Evolutionary conservation across 2,797 vertebrate genomes (phyloP), one percentile per base, ranked within the genome.

Genomic region (Anabas testudineus): DNA sequence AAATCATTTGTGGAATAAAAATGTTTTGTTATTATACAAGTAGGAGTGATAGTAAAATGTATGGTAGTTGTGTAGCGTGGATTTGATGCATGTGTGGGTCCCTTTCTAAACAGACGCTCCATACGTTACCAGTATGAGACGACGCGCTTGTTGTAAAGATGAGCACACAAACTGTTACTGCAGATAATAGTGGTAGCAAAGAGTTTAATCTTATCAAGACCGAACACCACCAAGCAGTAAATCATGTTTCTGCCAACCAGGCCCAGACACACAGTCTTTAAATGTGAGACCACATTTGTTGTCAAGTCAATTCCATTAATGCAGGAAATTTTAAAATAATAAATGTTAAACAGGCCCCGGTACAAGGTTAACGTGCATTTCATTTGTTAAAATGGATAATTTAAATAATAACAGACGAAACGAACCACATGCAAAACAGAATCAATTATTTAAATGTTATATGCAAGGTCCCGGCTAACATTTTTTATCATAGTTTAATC

Each of bases 111-210:
- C 19, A 3, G 15, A 10, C 18, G 14, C 14, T 24, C 15, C 36
- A 36, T 36, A 53, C 41, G 39, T 49, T 64, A 67, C 24, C 45
- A 52, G 16, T 46, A 36, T 47, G 45, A 69, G 34, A 55, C 49
- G 36, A 47, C 34, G 32, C 30, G 53, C 26, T 54, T 37, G 36
- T 46, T 37, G 36, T 46, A 55, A 64, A 53, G 32, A 10, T 26
- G 32, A 52, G 34, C 43, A 45, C 34, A 73, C 57, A 53, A 26
- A 41, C 46, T 70, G 45, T 55, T 55, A 42, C 22, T 51, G 57
- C 15, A 71, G 67, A 79, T 60, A 70, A 77, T 16, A 14, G 41
- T 6, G 21, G 8, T 18, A 41, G n/a, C 67, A 45, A 67, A 68
- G 48, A 36, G 64, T 46, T 24, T 13, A 39, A 70, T 61, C 36